Base-by-base conservation (phyloP, 2,113 vertebrate genomes). In the Deroptyus accipitrinus region DNA sequence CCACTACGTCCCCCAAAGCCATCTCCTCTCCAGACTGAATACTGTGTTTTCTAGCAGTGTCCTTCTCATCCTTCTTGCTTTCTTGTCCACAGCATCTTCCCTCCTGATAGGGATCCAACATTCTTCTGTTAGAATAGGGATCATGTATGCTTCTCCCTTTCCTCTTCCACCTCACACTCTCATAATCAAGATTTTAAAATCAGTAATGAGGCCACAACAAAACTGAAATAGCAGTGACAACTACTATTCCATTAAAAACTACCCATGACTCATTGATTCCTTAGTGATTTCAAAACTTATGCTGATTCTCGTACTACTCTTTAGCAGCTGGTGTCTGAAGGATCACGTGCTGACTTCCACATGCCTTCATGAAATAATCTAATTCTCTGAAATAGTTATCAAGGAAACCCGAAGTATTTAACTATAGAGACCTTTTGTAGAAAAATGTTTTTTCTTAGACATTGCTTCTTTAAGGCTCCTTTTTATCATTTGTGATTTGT, bases 391-490 rank as follows among this genome's bases (percentile, higher is more conserved):
- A 88, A 77, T 27, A 83, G 18, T 31, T 78, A 51, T 15, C 14
- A 72, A 42, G 7, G 20, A 91, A 69, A 14, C 30, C 31, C 35
- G 27, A 84, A 78, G 20, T 76, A 35, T 44, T 83, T 63, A 66
- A 52, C 13, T 42, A 31, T 49, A 15, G 62, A 57, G 11, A 54
- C 5, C 4, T 66, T 73, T 72, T 28, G 33, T 3, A 64, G 37
- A 59, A 59, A 80, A 76, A 61, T 3, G 0, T 15, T 0, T 16
- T 61, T 70, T 70, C 64, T 66, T 14, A 35, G 8, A 22, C 18
- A 25, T 46, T 30, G 28, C 7, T 55, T 61, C 17, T 91, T 67
- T 84, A 52, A 81, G 23, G 5, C 3, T 75, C 14, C 15, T 78
- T 84, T 46, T 10, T 59, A 25, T 78, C 0, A 3, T 66, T 70